Base-by-base conservation (phyloP, 1,140 invertebrate species). In the Apis mellifera region DNA sequence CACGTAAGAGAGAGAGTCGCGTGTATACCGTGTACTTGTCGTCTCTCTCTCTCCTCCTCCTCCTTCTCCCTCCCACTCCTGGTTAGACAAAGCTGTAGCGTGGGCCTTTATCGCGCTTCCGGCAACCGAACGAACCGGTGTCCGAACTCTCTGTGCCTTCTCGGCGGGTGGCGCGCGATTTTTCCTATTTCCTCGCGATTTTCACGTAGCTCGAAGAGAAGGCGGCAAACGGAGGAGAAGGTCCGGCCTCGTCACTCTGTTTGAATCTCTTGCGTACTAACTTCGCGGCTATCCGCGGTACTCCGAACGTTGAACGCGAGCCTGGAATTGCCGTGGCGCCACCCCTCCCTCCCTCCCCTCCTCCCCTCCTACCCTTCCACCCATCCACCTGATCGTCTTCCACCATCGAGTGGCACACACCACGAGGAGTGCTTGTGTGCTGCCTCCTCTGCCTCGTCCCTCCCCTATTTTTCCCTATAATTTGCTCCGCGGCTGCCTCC, bases 271-370 rank as follows among this genome's bases (percentile, higher is more conserved):
- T 86, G 88, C 91, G 87, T 90, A 90, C 91, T 91, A 90, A 91
- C 91, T 90, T 90, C 84, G 90, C 91, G 90, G 90, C 84, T 91
- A 89, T 91, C 91, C 90, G 91, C 91, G 84, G 90, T 91, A 93
- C 93, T 91, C 91, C 89, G 77, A 89, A 85, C 86, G 92, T 92
- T 91, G 89, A 92, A 92, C 93, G 92, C 92, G 91, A 92, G 90
- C 91, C 90, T 92, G 92, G 90, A 93, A 93, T 93, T 91, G 91
- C 91, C 83, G 91, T 93, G 92, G 93, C 93, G 93, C 93, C 93
- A 93, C 91, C 93, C 92, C 92, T 89, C 89, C 93, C 92, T 92
- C 89, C 89, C 89, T 86, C 83, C 23, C 62, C 62, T 62, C 60
- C 60, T 26, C 84, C 85, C 86, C 83, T 90, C 83, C 88, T 84